Conservation (phyloP, 2,797 vertebrate species). For the Pyrocephalus nanus region DNA sequence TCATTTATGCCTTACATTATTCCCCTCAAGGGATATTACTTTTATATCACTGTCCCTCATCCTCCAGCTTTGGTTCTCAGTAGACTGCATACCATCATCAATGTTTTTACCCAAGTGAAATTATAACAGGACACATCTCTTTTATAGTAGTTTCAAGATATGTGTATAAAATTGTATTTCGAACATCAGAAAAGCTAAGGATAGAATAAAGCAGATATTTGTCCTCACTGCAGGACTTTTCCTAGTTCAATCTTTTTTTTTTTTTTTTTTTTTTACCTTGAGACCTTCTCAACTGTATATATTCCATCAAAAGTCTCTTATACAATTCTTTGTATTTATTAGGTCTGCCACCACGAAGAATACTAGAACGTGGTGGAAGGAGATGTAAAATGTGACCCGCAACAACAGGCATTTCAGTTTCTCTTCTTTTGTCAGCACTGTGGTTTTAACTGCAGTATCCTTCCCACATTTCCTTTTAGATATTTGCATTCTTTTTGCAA, state of each 20-base stretch:
- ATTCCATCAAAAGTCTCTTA: background rate
- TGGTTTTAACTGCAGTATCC: background rate
- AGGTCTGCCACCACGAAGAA: background rate
- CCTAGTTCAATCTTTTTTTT: fast-evolving
- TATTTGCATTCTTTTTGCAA: background rate
- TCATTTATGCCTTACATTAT: background rate
- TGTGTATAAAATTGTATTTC: background rate
- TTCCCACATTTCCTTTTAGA: background rate
- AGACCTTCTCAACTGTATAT: background rate
- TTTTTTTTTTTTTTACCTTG: background rate
- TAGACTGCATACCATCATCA: background rate
- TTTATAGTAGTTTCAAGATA: background rate
- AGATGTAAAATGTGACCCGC: background rate
- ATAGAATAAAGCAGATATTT: background rate
- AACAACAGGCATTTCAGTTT: background rate
- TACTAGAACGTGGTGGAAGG: background rate
- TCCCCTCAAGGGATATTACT: background rate
- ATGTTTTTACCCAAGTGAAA: background rate
- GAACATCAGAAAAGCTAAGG: background rate
- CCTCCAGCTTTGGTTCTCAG: background rate
- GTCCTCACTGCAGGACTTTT: background rate
- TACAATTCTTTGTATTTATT: background rate
- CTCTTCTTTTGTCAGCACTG: background rate
- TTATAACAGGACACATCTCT: background rate
- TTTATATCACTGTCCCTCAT: background rate